A percentile compares a stretch with the other conserved stretches of the same genome.
Conservation (phyloP, 2,888 invertebrate genomes). For the Brachylomia viminalis region DNA sequence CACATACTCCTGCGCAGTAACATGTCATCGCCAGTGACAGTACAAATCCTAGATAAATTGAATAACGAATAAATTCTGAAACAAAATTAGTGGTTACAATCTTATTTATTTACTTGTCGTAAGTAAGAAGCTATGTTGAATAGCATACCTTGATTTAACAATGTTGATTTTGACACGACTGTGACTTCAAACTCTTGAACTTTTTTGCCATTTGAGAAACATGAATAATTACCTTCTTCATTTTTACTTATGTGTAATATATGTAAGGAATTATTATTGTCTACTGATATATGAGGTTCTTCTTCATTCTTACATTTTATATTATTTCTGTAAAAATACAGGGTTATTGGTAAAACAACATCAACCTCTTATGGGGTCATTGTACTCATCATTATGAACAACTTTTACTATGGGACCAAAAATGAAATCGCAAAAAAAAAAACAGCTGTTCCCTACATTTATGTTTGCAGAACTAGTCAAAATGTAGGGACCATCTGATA, state of each 20-base stretch:
- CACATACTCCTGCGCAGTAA: constrained; percentile 90
- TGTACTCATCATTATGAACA: too few relatives aligned
- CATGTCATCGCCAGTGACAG: constrained; percentile 89
- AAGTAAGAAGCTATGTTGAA: background rate
- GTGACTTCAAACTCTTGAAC: constrained; percentile 88
- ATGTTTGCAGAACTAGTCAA: too few relatives aligned
- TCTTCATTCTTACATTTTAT: constrained; percentile 72
- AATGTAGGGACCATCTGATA: too few relatives aligned
- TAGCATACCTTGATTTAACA: constrained; percentile 87
- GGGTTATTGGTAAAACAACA: background rate
- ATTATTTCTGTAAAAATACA: constrained; percentile 53
- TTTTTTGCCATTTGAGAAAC: constrained; percentile 91
- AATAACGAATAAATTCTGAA: constrained; percentile 90
- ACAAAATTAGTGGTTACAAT: constrained; percentile 43
- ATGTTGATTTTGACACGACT: constrained; percentile 86
- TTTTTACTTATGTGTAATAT: constrained; percentile 90
- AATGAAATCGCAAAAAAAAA: too few relatives aligned
- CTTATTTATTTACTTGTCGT: background rate
- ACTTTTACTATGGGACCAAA: too few relatives aligned
- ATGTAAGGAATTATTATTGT: constrained; percentile 90
- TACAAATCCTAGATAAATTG: constrained; percentile 90
- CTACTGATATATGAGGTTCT: constrained; percentile 88
- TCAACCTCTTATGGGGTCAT: too few relatives aligned
- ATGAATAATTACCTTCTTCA: constrained; percentile 93
- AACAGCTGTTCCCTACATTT: too few relatives aligned